These are phyloP conservation scores for Coenobita brevimanus DNA, from an alignment of 1,140 invertebrate species.

Conservation along the genomic window DNA sequence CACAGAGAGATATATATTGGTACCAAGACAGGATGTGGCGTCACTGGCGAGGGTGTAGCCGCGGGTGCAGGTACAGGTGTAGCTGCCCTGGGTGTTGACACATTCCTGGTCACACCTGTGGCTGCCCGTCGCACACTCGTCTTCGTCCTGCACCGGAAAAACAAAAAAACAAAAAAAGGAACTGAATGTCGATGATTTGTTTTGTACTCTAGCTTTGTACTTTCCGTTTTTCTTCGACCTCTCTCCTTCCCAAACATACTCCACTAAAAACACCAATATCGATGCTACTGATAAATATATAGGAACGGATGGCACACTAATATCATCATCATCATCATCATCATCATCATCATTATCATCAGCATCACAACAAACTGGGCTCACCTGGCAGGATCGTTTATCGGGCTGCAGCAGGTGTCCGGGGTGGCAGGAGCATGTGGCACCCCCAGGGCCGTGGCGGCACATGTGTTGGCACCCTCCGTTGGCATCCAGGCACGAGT, in stretches of 20 bases:
- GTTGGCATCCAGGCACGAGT: constrained; percentile 76
- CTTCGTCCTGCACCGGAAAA: constrained; percentile 77
- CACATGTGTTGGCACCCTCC: constrained; percentile 79
- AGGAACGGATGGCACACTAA: too few relatives aligned
- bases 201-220: not conserved
- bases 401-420: constrained; percentile 74
- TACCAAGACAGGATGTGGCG: constrained; percentile 78
- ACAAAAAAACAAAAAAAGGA: too few relatives aligned
- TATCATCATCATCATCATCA: too few relatives aligned
- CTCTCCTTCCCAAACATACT: too few relatives aligned
- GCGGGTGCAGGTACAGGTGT: constrained; percentile 45
- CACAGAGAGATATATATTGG: constrained; percentile 77
- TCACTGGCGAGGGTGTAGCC: constrained; percentile 69
- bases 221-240: not conserved
- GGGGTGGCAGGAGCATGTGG: constrained; percentile 72
- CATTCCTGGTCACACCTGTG: constrained; percentile 55
- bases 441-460: constrained; percentile 74
- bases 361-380: too few relatives aligned
- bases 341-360: too few relatives aligned
- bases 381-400: constrained; percentile 75
- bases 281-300: too few relatives aligned
- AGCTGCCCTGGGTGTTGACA: constrained; percentile 53
- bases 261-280: too few relatives aligned
- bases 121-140: constrained; percentile 74
- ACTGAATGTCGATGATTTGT: not conserved